phyloP scores from a whole-genome alignment of 2,888 invertebrate species.

The Celastrina argiolus region DNA sequence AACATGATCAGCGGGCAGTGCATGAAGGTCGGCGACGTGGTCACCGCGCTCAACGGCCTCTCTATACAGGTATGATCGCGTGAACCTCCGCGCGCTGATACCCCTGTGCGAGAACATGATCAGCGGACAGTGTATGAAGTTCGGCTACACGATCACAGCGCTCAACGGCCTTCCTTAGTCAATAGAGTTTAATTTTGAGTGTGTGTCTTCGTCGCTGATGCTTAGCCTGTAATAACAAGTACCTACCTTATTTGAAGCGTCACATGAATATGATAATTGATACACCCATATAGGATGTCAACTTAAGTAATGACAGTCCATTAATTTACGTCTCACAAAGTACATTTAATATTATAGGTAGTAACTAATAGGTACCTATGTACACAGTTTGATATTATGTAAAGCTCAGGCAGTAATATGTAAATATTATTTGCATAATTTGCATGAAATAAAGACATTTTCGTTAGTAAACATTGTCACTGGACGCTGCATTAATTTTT shows the following conservation, averaged over 20 bases:
- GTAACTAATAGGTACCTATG: too few species aligned
- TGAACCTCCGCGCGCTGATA: conserved; percentile 61
- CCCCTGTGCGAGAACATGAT: conserved; percentile 80
- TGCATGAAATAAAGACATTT: neutral
- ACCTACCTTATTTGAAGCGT: too few species aligned
- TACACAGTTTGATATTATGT: too few species aligned
- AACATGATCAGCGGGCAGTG: conserved; percentile 89
- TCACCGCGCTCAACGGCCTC: conserved; percentile 87
- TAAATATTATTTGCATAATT: neutral
- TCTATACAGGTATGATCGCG: conserved; percentile 77
- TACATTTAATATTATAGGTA: too few species aligned
- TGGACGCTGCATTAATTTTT: neutral
- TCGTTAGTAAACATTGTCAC: neutral
- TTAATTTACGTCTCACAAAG: too few species aligned
- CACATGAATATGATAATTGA: too few species aligned
- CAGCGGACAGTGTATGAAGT: conserved; percentile 86
- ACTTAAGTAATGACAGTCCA: too few species aligned
- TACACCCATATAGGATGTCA: too few species aligned
- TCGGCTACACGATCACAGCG: conserved; percentile 87
- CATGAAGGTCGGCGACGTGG: conserved; percentile 89
- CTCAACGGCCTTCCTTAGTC: conserved; percentile 83
- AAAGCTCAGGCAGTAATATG: neutral
- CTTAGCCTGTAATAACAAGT: too few species aligned
- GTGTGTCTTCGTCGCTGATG: too few species aligned
- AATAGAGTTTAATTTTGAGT: conserved; percentile 82